Percentiles rank a stretch among this genome's conserved stretches.
These are phyloP conservation scores for Amiota communis DNA, from an alignment of 2,888 invertebrate genomes.

Conservation along the genomic window DNA sequence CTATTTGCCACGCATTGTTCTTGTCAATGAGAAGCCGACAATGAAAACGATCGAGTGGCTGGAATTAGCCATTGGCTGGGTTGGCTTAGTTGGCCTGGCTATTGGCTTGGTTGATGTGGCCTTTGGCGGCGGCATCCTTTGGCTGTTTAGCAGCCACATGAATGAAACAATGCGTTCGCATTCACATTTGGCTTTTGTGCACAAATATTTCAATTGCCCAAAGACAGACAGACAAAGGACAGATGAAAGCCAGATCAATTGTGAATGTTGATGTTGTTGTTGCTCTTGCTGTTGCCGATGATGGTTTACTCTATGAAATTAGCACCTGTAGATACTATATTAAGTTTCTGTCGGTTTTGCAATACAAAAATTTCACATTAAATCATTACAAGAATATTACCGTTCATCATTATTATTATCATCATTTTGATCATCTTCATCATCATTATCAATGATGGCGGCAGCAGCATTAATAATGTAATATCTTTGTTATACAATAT, in stretches of 20 bases:
- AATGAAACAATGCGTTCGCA: conserved; percentile 18
- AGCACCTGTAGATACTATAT: conserved; percentile 65
- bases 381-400: conserved; percentile 57
- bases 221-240: background rate
- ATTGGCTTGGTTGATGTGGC: background rate
- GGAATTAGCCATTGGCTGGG: conserved; percentile 25
- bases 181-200: conserved; percentile 15
- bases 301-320: conserved; percentile 59
- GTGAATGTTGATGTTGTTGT: conserved; percentile 5
- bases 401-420: conserved; percentile 53
- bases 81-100: conserved; percentile 60
- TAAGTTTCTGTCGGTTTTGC: conserved; percentile 7
- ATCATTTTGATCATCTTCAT: conserved; percentile 40
- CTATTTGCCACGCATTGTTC: conserved; percentile 53
- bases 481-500: conserved; percentile 51
- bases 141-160: background rate
- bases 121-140: conserved; percentile 26
- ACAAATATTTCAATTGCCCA: conserved; percentile 23
- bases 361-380: conserved; percentile 61
- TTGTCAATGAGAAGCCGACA: conserved; percentile 14
- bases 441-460: conserved; percentile 25
- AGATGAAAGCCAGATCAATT: no score
- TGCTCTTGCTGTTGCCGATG: conserved; percentile 7
- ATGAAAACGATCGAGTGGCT: background rate
- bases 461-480: conserved; percentile 57